Evolutionary conservation across 1,140 invertebrate species (phyloP), one percentile per base, ranked within the genome.

Genomic region (Drosophila punjabiensis): DNA sequence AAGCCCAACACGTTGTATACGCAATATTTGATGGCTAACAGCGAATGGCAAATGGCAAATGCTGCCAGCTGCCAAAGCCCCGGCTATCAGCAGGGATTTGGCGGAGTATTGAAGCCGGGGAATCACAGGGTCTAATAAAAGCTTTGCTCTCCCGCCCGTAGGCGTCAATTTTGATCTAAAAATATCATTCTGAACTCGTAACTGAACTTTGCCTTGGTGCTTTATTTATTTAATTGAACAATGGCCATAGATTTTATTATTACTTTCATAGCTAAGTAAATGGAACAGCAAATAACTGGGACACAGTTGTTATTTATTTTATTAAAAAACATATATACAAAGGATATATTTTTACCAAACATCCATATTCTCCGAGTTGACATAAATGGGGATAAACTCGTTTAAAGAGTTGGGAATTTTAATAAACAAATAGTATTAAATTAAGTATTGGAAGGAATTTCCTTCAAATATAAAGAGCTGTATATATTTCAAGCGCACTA

Each of bases 1-100:
- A 75, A 75, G 71, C 56, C 53, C 55, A 59, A 60, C 45, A 52
- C 53, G 41, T 37, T 65, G 68, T 75, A 82, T 75, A 61, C 76
- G 79, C 47, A 73, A 68, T 74, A 59, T 76, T 76, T 65, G 59
- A 50, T 62, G 37, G 48, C 48, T 14, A 50, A 50, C 28, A 28
- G 11, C 50, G 52, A 53, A 53, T 20, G 33, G 53, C 53, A 14
- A 55, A 55, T 20, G 52, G n/a, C 56, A 61, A 48, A 37, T 70
- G 41, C 39, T n/a, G n/a, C n/a, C n/a, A 24, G 24, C 24, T 43
- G 18, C 52, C 35, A 50, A 73, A 73, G 68, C 68, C 50, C 24
- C 14, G 32, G 63, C 48, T 52, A 70, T 70, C 47, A 59, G 41
- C 28, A 50, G 45, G 37, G 45, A 73, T 52, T 41, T 32, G n/a